Percentiles rank a stretch among this genome's conserved stretches.
These are phyloP conservation scores for Moxostoma hubbsi DNA, from an alignment of 2,797 vertebrate genomes.

Conservation along the genomic window DNA sequence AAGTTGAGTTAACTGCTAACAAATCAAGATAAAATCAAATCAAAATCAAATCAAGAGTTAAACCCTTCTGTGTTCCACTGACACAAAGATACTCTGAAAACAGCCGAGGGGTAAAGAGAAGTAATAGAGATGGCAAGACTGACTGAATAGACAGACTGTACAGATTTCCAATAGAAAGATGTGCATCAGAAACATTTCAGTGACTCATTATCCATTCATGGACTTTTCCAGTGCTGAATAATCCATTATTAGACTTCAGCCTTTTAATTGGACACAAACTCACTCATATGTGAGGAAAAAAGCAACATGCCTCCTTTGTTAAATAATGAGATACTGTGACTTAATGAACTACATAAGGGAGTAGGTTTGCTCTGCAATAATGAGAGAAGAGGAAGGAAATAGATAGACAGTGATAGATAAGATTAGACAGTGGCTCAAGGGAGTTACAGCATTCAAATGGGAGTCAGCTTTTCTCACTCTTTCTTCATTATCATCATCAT, in stretches of 20 bases:
- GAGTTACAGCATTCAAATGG: conserved; percentile 24
- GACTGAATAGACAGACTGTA: neutral
- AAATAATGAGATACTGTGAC: neutral
- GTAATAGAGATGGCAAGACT: neutral
- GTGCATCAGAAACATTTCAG: neutral
- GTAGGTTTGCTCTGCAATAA: conserved; percentile 8
- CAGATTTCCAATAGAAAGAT: no score
- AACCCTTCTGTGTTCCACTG: neutral
- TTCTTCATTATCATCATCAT: conserved; percentile 12
- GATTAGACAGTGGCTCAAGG: conserved; percentile 28
- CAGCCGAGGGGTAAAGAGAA: neutral
- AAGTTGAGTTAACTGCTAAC: no score
- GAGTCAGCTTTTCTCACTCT: neutral
- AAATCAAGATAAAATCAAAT: no score
- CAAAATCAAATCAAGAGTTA: no score
- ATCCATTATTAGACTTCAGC: conserved; percentile 10
- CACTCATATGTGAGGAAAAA: neutral
- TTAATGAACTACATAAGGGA: conserved; percentile 27
- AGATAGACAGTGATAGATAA: neutral
- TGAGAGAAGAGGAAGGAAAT: conserved; percentile 13
- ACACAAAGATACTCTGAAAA: neutral
- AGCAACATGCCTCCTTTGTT: conserved; percentile 18
- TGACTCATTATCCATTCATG: conserved; percentile 6
- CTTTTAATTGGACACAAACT: neutral
- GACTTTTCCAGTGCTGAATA: neutral